These are phyloP conservation scores for Pseudochaenichthys georgianus DNA, from an alignment of 2,797 vertebrate species.

Conservation along the genomic window DNA sequence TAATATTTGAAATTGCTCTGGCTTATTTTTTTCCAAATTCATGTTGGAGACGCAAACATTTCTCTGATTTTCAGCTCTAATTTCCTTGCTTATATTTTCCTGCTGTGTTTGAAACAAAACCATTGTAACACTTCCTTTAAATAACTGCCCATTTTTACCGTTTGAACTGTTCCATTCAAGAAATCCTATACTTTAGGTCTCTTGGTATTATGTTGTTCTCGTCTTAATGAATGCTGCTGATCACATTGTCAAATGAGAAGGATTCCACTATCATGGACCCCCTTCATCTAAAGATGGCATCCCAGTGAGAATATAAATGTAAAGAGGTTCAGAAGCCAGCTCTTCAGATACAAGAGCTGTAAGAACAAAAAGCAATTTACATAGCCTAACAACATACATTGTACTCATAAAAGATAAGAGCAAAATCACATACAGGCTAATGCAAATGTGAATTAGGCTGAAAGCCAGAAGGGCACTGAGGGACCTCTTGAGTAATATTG, in stretches of 20 bases:
- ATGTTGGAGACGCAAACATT: slow-evolving; percentile 51
- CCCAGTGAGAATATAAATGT: slow-evolving; percentile 46
- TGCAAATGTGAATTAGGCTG: slow-evolving; percentile 29
- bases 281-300: slow-evolving; percentile 48
- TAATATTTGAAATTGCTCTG: slow-evolving; percentile 49
- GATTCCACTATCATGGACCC: slow-evolving; percentile 49
- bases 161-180: slow-evolving; percentile 38
- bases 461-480: slow-evolving; percentile 28
- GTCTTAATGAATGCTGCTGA: slow-evolving; percentile 56
- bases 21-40: slow-evolving; percentile 37
- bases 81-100: slow-evolving; percentile 32
- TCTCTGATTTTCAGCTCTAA: slow-evolving; percentile 46
- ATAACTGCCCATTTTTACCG: slow-evolving; percentile 15
- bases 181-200: slow-evolving; percentile 53
- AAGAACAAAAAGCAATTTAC: slow-evolving; percentile 36
- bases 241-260: slow-evolving; percentile 47
- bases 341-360: slow-evolving; percentile 20
- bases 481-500: slow-evolving; percentile 28
- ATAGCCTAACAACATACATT: slow-evolving; percentile 23
- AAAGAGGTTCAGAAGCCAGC: slow-evolving; percentile 27
- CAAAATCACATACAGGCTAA: slow-evolving; percentile 26
- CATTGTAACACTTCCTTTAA: slow-evolving; percentile 32
- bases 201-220: slow-evolving; percentile 52
- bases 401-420: slow-evolving; percentile 20
- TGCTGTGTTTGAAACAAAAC: slow-evolving; percentile 21